Percentiles rank a stretch among this genome's conserved stretches.
Conservation (phyloP, 2,113 vertebrate species). For the Cebus imitator region DNA sequence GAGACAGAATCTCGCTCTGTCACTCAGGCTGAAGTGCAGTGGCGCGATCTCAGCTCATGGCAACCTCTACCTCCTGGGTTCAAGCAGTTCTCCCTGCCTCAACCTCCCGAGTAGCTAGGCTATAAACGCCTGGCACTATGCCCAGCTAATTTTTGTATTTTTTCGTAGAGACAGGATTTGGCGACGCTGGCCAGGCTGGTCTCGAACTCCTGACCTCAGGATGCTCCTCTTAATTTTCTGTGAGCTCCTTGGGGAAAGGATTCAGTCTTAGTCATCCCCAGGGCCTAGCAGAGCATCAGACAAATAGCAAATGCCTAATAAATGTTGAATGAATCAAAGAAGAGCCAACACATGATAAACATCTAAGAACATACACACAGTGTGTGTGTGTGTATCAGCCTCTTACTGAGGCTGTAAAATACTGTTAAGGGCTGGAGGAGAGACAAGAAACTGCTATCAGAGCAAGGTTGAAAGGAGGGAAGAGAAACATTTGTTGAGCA, state of each 20-base stretch:
- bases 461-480: not conserved
- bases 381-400: no score
- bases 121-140: no score
- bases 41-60: no score
- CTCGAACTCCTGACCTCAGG: no score
- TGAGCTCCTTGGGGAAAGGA: not conserved
- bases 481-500: not conserved
- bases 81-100: no score
- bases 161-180: no score
- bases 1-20: no score
- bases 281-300: not conserved
- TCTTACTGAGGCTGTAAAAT: not conserved
- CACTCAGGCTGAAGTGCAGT: no score
- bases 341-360: not conserved
- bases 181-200: no score
- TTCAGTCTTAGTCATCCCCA: not conserved
- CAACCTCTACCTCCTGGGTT: no score
- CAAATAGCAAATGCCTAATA: not conserved
- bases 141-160: no score
- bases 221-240: not conserved
- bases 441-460: not conserved
- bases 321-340: not conserved
- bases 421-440: not conserved
- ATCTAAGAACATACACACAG: not conserved
- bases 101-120: no score